Evolutionary conservation across 1,140 invertebrate genomes (phyloP).

Genomic region (Drosophila lacertosa): DNA sequence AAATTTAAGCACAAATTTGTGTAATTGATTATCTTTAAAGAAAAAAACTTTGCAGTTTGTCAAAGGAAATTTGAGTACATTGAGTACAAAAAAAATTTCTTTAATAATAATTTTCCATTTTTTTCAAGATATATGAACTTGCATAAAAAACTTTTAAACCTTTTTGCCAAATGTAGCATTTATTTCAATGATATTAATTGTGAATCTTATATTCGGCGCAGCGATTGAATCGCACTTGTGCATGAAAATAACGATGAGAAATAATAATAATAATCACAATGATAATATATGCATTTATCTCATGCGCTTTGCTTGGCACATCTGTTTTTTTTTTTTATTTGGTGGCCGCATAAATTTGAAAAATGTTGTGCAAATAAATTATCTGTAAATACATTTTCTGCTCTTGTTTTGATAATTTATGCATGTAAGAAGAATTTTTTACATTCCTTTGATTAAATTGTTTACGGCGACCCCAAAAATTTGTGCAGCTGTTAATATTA

Average conservation of each 20-base stretch:
- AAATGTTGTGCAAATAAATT: constrained; percentile 56
- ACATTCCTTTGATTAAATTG: constrained; percentile 47
- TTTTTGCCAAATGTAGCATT: no score
- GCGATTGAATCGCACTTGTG: not conserved
- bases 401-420: constrained; percentile 24
- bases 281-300: constrained; percentile 39
- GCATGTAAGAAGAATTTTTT: constrained; percentile 5
- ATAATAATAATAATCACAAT: constrained; percentile 12
- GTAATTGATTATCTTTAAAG: no score
- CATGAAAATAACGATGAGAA: constrained; percentile 24
- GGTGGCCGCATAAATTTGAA: constrained; percentile 29
- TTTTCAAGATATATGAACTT: no score
- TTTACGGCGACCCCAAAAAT: not conserved
- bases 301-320: constrained; percentile 24
- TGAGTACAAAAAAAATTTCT: no score
- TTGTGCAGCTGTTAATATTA: constrained; percentile 39
- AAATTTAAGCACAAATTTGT: no score
- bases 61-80: no score
- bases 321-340: constrained; percentile 14
- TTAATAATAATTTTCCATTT: no score
- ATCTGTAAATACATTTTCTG: constrained; percentile 25
- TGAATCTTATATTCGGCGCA: not conserved
- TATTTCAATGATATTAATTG: not conserved
- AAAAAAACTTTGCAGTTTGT: no score
- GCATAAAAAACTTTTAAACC: no score